A percentile compares a stretch with the other conserved stretches of the same genome.
These are phyloP conservation scores for Byasa hedistus DNA, from an alignment of 2,888 invertebrate species.

Conservation along the genomic window DNA sequence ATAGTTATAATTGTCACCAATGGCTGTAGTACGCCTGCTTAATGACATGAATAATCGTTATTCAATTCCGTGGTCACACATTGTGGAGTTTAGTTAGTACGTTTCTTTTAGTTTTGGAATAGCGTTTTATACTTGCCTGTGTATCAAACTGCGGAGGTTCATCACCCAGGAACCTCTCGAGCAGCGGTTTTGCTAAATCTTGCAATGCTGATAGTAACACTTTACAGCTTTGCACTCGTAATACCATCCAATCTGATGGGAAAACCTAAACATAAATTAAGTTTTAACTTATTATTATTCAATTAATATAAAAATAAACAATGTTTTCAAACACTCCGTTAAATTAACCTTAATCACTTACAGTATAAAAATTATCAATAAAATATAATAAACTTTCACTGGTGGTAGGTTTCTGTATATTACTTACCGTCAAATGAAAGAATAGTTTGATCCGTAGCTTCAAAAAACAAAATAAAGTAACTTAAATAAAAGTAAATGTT, in stretches of 20 bases:
- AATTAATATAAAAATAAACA: background rate
- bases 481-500: background rate
- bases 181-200: slow-evolving; percentile 92
- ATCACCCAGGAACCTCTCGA: slow-evolving; percentile 88
- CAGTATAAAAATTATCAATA: too few species aligned
- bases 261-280: slow-evolving; percentile 78
- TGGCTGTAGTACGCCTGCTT: too few species aligned
- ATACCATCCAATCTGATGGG: slow-evolving; percentile 93
- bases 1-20: background rate
- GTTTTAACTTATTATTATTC: background rate
- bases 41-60: background rate
- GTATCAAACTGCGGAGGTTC: slow-evolving; percentile 86
- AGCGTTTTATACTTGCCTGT: slow-evolving; percentile 74
- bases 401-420: too few species aligned
- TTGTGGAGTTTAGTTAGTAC: too few species aligned
- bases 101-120: background rate
- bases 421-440: too few species aligned
- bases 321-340: too few species aligned
- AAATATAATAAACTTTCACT: too few species aligned
- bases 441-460: too few species aligned
- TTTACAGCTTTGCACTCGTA: slow-evolving; percentile 93
- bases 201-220: slow-evolving; percentile 91
- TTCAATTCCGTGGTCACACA: too few species aligned
- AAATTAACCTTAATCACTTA: too few species aligned
- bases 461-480: too few species aligned